Evolutionary conservation across 2,797 vertebrate species (phyloP), one percentile per base, ranked within the genome.

Genomic region (Sebastes melanostomus): DNA sequence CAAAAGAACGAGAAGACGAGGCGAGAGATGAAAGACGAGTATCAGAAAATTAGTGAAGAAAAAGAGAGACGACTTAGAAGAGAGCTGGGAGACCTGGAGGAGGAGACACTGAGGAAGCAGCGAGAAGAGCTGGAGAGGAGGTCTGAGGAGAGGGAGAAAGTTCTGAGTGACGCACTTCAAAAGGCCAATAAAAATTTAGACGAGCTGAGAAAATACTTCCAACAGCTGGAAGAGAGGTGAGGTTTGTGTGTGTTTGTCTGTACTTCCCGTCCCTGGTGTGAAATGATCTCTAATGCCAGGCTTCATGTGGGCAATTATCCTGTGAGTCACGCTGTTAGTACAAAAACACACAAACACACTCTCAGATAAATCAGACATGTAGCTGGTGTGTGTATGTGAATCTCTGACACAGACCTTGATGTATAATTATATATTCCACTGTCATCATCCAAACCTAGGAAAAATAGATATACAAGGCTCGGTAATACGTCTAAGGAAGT

Each of bases 201-300:
- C n/a, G 89, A 89, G 80, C 93, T 91, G 60, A 95, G 85, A 91
- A 90, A 91, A 86, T 92, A 93, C 77, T 86, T 83, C 59, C 89
- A 95, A 86, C 95, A 96, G 78, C 95, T 96, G 93, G 81, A 94
- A 20, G 91, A 96, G 94, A 97, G 97, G 97, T 98, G 89, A 94
- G 96, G 72, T 88, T 75, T 90, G 54, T 77, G 12, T 82, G 81
- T 86, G 86, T 91, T 74, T 88, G 72, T 85, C 58, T 80, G 74
- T 73, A 66, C 69, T 88, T 88, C 69, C 81, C 6, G 10, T 89
- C 69, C 77, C 77, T 81, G 75, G 80, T 83, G 91, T 81, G 88
- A 92, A 91, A 88, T 66, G 60, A 81, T 92, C 22, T 72, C 42
- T 83, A 83, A 86, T 90, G 66, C 78, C 83, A 83, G 80, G 74